phyloP scores from a whole-genome alignment of 2,888 invertebrate genomes.

The Cosmopolites sordidus region DNA sequence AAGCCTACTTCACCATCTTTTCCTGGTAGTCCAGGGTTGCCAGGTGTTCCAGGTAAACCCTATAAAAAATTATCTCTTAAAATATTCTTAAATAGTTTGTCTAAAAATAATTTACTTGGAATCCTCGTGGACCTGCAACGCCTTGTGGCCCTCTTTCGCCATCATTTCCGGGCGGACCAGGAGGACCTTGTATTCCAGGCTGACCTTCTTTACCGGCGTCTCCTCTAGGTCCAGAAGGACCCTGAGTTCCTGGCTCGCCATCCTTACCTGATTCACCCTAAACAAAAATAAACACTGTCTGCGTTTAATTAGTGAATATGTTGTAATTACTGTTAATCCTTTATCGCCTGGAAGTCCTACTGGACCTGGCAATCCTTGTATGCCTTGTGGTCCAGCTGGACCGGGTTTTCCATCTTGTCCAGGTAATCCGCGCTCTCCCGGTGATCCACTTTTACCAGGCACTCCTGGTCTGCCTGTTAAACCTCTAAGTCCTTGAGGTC shows the following conservation, averaged over 20 bases:
- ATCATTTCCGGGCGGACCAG: slow-evolving; percentile 65
- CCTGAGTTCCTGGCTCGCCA: slow-evolving; percentile 72
- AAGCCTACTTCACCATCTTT: slow-evolving; percentile 75
- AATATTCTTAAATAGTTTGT: background rate
- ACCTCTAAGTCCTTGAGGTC: slow-evolving; percentile 59
- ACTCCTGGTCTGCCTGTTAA: slow-evolving; percentile 66
- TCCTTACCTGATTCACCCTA: slow-evolving; percentile 78
- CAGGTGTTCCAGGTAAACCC: slow-evolving; percentile 66
- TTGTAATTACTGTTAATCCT: slow-evolving; percentile 60
- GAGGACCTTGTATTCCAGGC: slow-evolving; percentile 69
- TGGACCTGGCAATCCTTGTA: slow-evolving; percentile 74
- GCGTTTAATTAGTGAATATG: no score
- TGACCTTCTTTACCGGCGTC: slow-evolving; percentile 75
- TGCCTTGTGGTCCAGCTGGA: slow-evolving; percentile 73
- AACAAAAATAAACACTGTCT: no score
- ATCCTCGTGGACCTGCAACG: slow-evolving; percentile 72
- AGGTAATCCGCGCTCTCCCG: slow-evolving; percentile 69
- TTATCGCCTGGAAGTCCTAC: slow-evolving; percentile 75
- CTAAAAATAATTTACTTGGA: slow-evolving; percentile 56
- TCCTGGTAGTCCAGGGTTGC: slow-evolving; percentile 69
- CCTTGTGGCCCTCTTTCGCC: slow-evolving; percentile 77
- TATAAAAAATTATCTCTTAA: slow-evolving; percentile 19
- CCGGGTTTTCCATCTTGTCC: slow-evolving; percentile 85
- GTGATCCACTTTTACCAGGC: slow-evolving; percentile 64
- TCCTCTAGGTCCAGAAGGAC: slow-evolving; percentile 72